Evolutionary conservation across 2,888 invertebrate genomes (phyloP).

Genomic region (Gandaritis pyraliata): DNA sequence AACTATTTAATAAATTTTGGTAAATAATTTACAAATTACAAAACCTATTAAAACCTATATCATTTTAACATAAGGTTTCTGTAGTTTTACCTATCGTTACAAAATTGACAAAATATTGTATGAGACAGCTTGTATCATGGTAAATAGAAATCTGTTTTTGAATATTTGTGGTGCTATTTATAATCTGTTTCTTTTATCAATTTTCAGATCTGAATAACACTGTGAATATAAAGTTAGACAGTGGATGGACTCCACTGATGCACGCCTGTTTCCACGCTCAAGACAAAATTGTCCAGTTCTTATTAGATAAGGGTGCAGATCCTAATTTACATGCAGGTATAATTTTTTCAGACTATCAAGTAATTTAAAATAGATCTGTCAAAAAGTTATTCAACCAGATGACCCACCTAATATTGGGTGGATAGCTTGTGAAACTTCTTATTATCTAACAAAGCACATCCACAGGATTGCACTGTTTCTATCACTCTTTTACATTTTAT

Average conservation of each 20-base stretch:
- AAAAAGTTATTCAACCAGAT: too few relatives aligned
- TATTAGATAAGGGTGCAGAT: slow-evolving; percentile 84
- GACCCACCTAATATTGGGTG: background rate
- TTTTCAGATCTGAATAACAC: slow-evolving; percentile 67
- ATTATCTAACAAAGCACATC: too few relatives aligned
- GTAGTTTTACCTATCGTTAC: too few relatives aligned
- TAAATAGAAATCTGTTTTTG: background rate
- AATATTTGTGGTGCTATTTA: too few relatives aligned
- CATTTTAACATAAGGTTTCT: too few relatives aligned
- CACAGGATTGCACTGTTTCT: too few relatives aligned
- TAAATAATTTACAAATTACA: too few relatives aligned
- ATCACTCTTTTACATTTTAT: too few relatives aligned
- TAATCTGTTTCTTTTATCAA: background rate
- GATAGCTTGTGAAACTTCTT: background rate
- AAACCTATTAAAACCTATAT: too few relatives aligned
- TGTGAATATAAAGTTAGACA: slow-evolving; percentile 72
- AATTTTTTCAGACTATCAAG: background rate
- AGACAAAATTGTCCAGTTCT: slow-evolving; percentile 74
- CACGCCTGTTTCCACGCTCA: slow-evolving; percentile 85
- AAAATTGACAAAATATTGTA: too few relatives aligned
- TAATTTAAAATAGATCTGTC: background rate
- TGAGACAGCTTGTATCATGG: too few relatives aligned
- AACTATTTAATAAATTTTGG: too few relatives aligned
- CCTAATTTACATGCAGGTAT: slow-evolving; percentile 80
- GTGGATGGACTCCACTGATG: slow-evolving; percentile 86